Percentiles rank a stretch among this genome's conserved stretches.
Evolutionary conservation across 1,140 invertebrate genomes (phyloP).

Genomic region (Hypsibius dujardini): DNA sequence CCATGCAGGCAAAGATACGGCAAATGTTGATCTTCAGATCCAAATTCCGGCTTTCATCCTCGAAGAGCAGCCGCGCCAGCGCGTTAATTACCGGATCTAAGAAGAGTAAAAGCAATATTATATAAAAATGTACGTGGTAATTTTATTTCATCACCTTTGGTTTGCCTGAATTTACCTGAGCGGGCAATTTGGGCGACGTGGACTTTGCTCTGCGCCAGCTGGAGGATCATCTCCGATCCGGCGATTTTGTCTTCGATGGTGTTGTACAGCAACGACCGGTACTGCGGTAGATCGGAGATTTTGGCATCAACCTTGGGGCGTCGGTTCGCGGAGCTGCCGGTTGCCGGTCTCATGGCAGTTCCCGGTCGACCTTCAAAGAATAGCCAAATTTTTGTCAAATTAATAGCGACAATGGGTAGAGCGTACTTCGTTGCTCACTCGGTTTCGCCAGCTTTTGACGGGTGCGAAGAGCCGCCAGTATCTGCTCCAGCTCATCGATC

Average conservation of each 20-base stretch:
- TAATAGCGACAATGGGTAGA: no score
- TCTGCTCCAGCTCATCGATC: constrained; percentile 1
- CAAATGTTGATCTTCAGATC: background rate
- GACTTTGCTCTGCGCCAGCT: background rate
- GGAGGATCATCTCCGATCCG: constrained; percentile 1
- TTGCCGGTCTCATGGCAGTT: background rate
- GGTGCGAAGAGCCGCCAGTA: background rate
- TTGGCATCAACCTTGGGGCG: background rate
- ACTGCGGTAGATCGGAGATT: constrained; percentile 2
- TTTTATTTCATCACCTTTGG: no score
- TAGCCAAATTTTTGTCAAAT: no score
- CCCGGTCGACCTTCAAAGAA: background rate
- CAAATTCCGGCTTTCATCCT: background rate
- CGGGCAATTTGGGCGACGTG: background rate
- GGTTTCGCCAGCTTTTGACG: background rate
- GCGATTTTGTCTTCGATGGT: background rate
- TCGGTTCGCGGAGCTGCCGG: background rate
- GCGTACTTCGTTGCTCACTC: no score
- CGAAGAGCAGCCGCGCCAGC: background rate
- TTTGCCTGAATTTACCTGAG: constrained; percentile 5
- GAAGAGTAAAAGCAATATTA: no score
- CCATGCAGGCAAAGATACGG: background rate
- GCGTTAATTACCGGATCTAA: background rate
- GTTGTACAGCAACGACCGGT: constrained; percentile 10
- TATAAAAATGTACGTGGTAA: no score